Percentiles rank a stretch among this genome's conserved stretches.
These are phyloP conservation scores for Gonioctena quinquepunctata DNA, from an alignment of 1,140 invertebrate genomes.

Conservation along the genomic window DNA sequence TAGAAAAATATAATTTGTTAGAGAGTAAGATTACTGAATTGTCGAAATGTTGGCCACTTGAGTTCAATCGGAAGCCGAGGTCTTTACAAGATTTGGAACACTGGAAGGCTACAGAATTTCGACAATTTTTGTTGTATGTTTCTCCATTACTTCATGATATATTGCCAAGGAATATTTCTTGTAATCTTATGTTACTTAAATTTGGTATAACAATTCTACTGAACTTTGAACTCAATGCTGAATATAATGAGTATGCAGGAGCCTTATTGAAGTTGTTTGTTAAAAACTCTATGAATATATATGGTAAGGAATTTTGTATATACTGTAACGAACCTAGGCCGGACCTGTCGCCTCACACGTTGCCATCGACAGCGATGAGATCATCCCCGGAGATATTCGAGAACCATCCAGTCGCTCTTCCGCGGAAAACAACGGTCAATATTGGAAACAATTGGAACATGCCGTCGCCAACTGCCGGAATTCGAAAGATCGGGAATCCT, in stretches of 20 bases:
- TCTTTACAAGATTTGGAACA: constrained; percentile 30
- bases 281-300: constrained; percentile 23
- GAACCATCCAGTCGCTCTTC: no score
- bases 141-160: constrained; percentile 32
- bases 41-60: constrained; percentile 28
- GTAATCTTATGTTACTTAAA: constrained; percentile 32
- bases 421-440: no score
- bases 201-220: constrained; percentile 20
- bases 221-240: constrained; percentile 3
- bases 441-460: no score
- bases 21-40: background rate
- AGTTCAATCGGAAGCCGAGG: constrained; percentile 45
- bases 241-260: constrained; percentile 7
- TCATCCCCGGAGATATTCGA: no score
- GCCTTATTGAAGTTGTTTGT: constrained; percentile 31
- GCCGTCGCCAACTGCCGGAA: no score
- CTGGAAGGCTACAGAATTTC: constrained; percentile 52
- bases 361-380: no score
- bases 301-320: constrained; percentile 30
- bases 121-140: constrained; percentile 47
- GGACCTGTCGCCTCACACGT: constrained; percentile 41
- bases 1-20: background rate
- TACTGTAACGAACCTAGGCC: no score
- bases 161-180: constrained; percentile 27
- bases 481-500: no score